Percentiles rank a stretch among this genome's conserved stretches.
Evolutionary conservation across 2,888 invertebrate species (phyloP).

Genomic region (Scelioninae gen. 2): DNA sequence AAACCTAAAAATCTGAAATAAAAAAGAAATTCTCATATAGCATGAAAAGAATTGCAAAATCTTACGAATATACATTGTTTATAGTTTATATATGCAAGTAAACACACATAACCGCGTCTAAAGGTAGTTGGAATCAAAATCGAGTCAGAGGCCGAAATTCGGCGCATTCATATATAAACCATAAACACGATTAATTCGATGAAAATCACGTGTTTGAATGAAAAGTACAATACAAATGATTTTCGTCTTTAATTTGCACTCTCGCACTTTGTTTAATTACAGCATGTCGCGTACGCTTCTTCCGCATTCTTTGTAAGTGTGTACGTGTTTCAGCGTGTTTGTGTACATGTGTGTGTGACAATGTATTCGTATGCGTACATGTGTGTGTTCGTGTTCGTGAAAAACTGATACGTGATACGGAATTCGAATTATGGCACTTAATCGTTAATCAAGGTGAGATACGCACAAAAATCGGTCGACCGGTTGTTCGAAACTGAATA

Average conservation of each 20-base stretch:
- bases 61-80: too few species aligned
- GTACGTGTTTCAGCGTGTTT: too few species aligned
- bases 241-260: slow-evolving; percentile 62
- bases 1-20: too few species aligned
- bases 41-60: too few species aligned
- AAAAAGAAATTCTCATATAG: too few species aligned
- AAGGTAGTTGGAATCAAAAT: too few species aligned
- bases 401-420: slow-evolving; percentile 43
- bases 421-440: slow-evolving; percentile 54
- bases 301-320: slow-evolving; percentile 42
- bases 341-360: slow-evolving; percentile 20
- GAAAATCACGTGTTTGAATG: slow-evolving; percentile 23
- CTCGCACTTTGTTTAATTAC: slow-evolving; percentile 56
- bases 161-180: too few species aligned
- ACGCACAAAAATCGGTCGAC: slow-evolving; percentile 34
- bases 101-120: too few species aligned
- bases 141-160: too few species aligned
- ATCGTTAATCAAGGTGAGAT: slow-evolving; percentile 40
- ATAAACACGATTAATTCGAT: background rate
- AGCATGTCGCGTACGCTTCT: slow-evolving; percentile 60
- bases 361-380: too few species aligned
- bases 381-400: too few species aligned
- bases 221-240: slow-evolving; percentile 53
- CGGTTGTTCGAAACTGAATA: slow-evolving; percentile 28
- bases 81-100: too few species aligned